Conservation (phyloP, 2,888 invertebrate genomes). For the Drosophila bunnanda region DNA sequence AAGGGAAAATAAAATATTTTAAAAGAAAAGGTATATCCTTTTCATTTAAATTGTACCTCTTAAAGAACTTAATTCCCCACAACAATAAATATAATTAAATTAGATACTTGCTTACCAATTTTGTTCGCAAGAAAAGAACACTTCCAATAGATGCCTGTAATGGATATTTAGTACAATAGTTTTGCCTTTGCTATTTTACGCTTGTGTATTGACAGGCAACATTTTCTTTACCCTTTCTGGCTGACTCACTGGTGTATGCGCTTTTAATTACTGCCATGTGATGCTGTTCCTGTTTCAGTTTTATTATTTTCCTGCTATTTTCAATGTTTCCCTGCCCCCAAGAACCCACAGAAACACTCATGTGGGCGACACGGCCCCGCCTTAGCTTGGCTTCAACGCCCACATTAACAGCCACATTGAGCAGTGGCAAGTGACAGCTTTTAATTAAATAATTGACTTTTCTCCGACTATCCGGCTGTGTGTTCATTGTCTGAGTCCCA, state of each 20-base stretch:
- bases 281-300: conserved; percentile 40
- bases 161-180: neutral
- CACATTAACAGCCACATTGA: conserved; percentile 53
- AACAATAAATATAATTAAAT: no score
- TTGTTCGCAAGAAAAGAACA: neutral
- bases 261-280: conserved; percentile 69
- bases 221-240: conserved; percentile 6
- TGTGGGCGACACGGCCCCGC: conserved; percentile 17
- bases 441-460: conserved; percentile 77
- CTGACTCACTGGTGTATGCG: conserved; percentile 52
- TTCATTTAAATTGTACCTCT: no score
- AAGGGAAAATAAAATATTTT: neutral
- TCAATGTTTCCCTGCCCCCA: neutral
- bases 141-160: neutral
- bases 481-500: conserved; percentile 17
- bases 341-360: conserved; percentile 1
- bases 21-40: no score
- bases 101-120: neutral
- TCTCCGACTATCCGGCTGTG: conserved; percentile 21
- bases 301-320: conserved; percentile 43
- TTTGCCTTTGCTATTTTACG: conserved; percentile 1
- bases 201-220: conserved; percentile 7
- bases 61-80: no score
- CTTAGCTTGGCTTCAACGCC: conserved; percentile 20
- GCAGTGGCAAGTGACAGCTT: conserved; percentile 66